Evolutionary conservation across 2,113 vertebrate species (phyloP).

Genomic region (Scomber colias): DNA sequence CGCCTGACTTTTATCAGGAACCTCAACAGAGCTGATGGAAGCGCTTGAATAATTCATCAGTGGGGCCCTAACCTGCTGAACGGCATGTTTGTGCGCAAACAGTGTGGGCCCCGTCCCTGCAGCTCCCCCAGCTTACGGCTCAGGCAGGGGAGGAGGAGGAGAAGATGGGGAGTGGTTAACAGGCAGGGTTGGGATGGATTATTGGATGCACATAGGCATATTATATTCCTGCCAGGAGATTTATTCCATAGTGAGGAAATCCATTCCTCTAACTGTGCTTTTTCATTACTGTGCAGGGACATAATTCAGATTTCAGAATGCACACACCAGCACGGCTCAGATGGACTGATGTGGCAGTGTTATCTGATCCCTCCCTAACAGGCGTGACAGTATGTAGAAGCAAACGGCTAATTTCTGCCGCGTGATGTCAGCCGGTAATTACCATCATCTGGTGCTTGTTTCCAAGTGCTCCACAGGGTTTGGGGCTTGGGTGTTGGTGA

Average conservation of each 20-base stretch:
- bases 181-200: slow-evolving; percentile 79
- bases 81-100: slow-evolving; percentile 91
- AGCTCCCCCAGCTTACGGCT: slow-evolving; percentile 57
- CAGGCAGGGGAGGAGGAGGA: slow-evolving; percentile 47
- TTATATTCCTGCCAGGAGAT: slow-evolving; percentile 81
- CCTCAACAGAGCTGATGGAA: slow-evolving; percentile 91
- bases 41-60: slow-evolving; percentile 94
- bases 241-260: slow-evolving; percentile 79
- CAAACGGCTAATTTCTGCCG: slow-evolving; percentile 64
- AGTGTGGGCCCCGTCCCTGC: slow-evolving; percentile 75
- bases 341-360: slow-evolving; percentile 56
- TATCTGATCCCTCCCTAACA: slow-evolving; percentile 72
- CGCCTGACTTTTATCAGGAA: slow-evolving; percentile 93
- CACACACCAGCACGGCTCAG: slow-evolving; percentile 47
- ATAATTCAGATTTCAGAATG: slow-evolving; percentile 75
- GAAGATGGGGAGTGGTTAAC: slow-evolving; percentile 78
- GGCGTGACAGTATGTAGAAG: slow-evolving; percentile 55
- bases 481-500: slow-evolving; percentile 33
- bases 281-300: slow-evolving; percentile 74
- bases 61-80: slow-evolving; percentile 90
- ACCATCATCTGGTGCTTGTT: slow-evolving; percentile 65
- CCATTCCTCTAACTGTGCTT: slow-evolving; percentile 74
- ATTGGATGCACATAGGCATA: slow-evolving; percentile 79
- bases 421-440: slow-evolving; percentile 68
- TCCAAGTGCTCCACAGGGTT: slow-evolving; percentile 47